Percentiles rank a stretch among this genome's conserved stretches.
phyloP scores from a whole-genome alignment of 2,797 vertebrate species.

The Microctenopoma stevenorrisi region DNA sequence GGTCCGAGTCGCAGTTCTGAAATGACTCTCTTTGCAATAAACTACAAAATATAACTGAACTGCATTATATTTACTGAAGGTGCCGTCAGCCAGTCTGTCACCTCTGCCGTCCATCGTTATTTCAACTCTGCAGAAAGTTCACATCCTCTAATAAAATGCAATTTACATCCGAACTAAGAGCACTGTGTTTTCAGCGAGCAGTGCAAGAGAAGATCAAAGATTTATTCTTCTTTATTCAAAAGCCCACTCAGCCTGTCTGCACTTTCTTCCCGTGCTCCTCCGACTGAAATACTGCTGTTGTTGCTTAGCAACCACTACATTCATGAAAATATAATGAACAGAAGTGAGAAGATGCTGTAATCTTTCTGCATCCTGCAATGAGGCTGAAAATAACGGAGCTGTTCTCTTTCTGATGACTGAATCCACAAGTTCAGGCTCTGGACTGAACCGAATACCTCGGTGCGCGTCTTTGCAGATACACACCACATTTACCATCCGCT shows the following conservation, averaged over 20 bases:
- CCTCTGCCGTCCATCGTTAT: neutral
- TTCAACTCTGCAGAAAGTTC: slow-evolving; percentile 11
- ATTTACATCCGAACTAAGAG: slow-evolving; percentile 4
- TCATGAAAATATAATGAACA: slow-evolving; percentile 64
- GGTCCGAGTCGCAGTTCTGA: neutral
- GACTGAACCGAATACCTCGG: neutral
- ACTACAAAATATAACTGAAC: neutral
- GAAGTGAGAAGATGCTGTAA: slow-evolving; percentile 51
- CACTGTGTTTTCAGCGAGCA: slow-evolving; percentile 32
- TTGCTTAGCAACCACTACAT: slow-evolving; percentile 77
- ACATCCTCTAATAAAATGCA: slow-evolving; percentile 10
- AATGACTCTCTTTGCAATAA: neutral
- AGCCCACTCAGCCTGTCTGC: slow-evolving; percentile 42
- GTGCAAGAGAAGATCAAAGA: slow-evolving; percentile 47
- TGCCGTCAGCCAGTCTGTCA: neutral
- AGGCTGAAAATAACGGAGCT: slow-evolving; percentile 31
- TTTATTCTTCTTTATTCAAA: slow-evolving; percentile 58
- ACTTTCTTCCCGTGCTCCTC: slow-evolving; percentile 35
- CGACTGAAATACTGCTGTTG: slow-evolving; percentile 50
- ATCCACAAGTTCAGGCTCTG: neutral
- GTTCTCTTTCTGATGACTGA: neutral
- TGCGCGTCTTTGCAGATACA: neutral
- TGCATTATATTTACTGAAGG: neutral
- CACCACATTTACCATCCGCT: neutral
- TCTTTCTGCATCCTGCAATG: slow-evolving; percentile 38